Conservation (phyloP, 2,797 vertebrate genomes). For the Onychomys arenicola region DNA sequence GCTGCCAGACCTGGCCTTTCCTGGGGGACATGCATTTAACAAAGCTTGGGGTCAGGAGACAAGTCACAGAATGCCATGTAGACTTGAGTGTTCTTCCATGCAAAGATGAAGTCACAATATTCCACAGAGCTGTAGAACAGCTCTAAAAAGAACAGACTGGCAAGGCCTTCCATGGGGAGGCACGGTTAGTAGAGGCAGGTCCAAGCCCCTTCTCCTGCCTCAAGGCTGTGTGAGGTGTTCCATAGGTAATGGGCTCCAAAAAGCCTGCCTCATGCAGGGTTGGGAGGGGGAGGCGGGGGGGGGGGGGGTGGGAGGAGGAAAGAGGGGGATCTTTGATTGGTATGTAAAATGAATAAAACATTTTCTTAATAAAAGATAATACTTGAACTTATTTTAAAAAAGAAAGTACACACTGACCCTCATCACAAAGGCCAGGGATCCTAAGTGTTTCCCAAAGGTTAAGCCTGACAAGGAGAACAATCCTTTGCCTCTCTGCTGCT, state of each 20-base stretch:
- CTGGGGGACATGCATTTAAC: accelerated
- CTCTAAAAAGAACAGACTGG: background rate
- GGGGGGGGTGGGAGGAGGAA: too few species aligned
- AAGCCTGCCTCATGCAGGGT: too few species aligned
- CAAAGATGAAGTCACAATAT: background rate
- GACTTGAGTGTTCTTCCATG: background rate
- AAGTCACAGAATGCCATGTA: background rate
- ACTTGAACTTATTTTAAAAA: too few species aligned
- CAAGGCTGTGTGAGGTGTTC: too few species aligned
- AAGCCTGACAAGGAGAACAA: accelerated
- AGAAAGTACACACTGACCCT: background rate
- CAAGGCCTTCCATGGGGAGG: too few species aligned
- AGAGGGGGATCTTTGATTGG: too few species aligned
- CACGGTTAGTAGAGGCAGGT: too few species aligned
- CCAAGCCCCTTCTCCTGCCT: too few species aligned
- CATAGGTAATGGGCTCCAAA: too few species aligned
- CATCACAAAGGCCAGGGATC: background rate
- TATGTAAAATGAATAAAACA: too few species aligned
- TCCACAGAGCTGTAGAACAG: background rate
- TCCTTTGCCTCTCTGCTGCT: background rate
- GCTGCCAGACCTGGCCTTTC: background rate
- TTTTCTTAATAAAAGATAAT: too few species aligned
- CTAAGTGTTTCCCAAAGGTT: background rate
- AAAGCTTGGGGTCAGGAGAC: background rate
- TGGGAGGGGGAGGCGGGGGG: too few species aligned